Evolutionary conservation across 2,888 invertebrate species (phyloP), one percentile per base, ranked within the genome.

Genomic region (Drosophila colorata): DNA sequence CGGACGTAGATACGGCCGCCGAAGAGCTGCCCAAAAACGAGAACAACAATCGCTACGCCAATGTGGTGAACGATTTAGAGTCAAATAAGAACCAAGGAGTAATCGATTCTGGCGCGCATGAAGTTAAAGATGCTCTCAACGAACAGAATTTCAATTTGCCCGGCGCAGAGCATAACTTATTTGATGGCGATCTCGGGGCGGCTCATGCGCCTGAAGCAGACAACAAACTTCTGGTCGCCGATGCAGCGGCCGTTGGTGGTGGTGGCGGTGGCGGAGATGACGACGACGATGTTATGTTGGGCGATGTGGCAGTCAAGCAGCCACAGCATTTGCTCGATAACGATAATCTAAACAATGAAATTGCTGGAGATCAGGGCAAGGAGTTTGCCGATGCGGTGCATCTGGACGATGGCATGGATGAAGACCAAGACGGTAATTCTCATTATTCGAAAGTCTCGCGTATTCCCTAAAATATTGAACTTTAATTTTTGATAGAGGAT

Each of bases 391-490:
- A 92, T 61, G 91, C 90, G 31, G 82, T 92, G 58, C 92, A 91
- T 70, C 77, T 92, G 40, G 92, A 93, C 61, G 92, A 92, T 64
- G 91, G 84, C 65, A 87, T 90, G 43, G 92, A 92, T 49, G 90
- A 90, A 53, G 93, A 92, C 66, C 93, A 93, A 79, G 93, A 93
- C 87, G 93, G 93, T 93, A 87, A 69, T 44, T 40, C 7, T 14
- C 13, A 23, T 35, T 18, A 4, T 14, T 13, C 2, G 4, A 11
- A 44, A 16, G 4, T 38, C 5, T 14, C 3, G 11, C 13, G 2
- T 8, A 6, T 2, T 40, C 9, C 2, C 8, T 41, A n/a, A 14
- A 33, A 11, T 16, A 23, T 35, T 2, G 11, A n/a, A 2, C 7
- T 47, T 2, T 4, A 14, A 5, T 14, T 16, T 85, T 33, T 33